Evolutionary conservation across 2,888 invertebrate genomes (phyloP), one percentile per base, ranked within the genome.

Genomic region (Pammene fasciana): DNA sequence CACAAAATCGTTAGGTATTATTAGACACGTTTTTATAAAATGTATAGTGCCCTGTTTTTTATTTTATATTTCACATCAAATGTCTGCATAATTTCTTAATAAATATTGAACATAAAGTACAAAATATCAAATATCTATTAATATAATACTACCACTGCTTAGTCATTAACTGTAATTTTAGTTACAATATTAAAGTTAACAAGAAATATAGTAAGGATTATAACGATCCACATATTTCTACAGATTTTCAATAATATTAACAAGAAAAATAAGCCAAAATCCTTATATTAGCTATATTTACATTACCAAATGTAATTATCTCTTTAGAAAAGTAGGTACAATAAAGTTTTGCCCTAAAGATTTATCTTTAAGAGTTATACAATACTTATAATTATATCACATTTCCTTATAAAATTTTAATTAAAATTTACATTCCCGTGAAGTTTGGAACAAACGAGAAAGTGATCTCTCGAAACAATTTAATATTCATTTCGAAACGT

Each of bases 321-420:
- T 70, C 72, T 71, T 68, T 74, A 74, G 72, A 73, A 73, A 74
- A 74, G 62, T 74, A 68, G 64, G 52, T 68, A 61, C 61, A 72
- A 46, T 68, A 68, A 72, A 70, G 43, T 41, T 60, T 18, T 60
- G 26, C 7, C 38, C 55, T 60, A 43, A 60, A 16, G 16, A 56
- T 56, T 50, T 55, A 56, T 55, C 34, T 65, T 55, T 50, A 36
- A 48, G 38, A 55, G 34, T 50, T 62, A 64, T 62, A 64, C 57
- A 52, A 16, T 59, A 68, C 83, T 83, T 82, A 85, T 56, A 80
- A 75, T 82, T 85, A 85, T 85, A 85, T 85, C 85, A 85, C 85
- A 85, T 82, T 83, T 82, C 75, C 82, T 84, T 84, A 83, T 82
- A 83, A 77, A 74, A 67, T 72, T 75, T 73, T 68, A 75, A 75